Base-by-base conservation (phyloP, 2,797 vertebrate species). In the Anas acuta region DNA sequence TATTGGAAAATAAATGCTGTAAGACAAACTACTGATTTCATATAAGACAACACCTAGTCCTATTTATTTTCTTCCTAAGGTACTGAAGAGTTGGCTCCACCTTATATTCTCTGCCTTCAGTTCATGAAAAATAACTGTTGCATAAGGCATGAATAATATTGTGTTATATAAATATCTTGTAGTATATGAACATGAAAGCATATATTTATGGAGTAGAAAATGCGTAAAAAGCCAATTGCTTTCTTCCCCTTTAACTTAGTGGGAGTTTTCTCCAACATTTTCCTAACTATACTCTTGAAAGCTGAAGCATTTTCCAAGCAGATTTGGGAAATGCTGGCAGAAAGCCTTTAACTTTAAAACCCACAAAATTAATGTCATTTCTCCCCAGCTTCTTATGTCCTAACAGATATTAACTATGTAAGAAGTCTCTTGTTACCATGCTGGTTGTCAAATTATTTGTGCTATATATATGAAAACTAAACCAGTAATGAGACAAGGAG, bases 391-490 rank as follows among this genome's bases (percentile, higher is more conserved):
- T 82, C 85, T 84, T 74, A 18, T 22, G 37, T 64, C 35, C 74
- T 85, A 26, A 28, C 5, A 53, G 77, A 77, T 66, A 77, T 3
- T 20, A 75, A 6, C 84, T 69, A 15, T 17, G 13, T 47, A 28
- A 88, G 49, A 22, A 35, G 6, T 39, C 22, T 67, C 64, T 45
- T 78, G 61, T 61, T 91, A 28, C 53, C 71, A 16, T 37, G 16
- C 39, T 93, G 79, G 49, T 94, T 91, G 75, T 89, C 51, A 88
- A 43, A 92, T 97, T 91, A 92, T 60, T 83, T 92, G 64, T 33
- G 21, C 47, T 91, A 16, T 76, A 64, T 23, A 49, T 54, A 8
- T 66, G 49, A 79, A 94, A 60, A 16, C 32, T 61, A 86, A 49
- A 57, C 35, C 14, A 73, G 15, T 20, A 87, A 82, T 58, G 73